These are phyloP conservation scores for Botia almorhae DNA, from an alignment of 2,797 vertebrate genomes.

Conservation along the genomic window DNA sequence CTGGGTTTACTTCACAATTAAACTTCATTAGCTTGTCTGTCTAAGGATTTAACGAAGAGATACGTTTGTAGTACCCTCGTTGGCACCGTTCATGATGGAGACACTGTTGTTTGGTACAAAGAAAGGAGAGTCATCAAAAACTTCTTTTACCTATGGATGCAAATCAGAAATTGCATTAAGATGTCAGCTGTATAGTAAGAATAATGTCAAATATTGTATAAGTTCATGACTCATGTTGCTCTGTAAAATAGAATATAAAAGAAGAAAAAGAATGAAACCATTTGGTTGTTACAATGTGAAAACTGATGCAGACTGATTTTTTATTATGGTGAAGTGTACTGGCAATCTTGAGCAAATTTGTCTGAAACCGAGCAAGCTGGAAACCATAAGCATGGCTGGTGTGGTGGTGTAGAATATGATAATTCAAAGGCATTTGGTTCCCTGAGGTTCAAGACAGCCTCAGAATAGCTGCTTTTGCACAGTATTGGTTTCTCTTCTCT, in stretches of 20 bases:
- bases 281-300: conserved; percentile 29
- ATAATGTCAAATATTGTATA: neutral
- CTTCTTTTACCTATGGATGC: conserved; percentile 81
- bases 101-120: conserved; percentile 90
- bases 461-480: conserved; percentile 81
- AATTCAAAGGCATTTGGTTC: conserved; percentile 73
- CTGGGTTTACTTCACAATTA: neutral
- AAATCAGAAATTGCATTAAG: conserved; percentile 8
- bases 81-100: conserved; percentile 93
- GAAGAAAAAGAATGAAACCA: neutral
- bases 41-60: neutral
- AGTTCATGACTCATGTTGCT: conserved; percentile 18
- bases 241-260: conserved; percentile 2
- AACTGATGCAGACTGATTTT: too few species aligned
- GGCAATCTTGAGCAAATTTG: conserved; percentile 52
- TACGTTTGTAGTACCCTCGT: conserved; percentile 83
- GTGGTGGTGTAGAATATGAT: conserved; percentile 74
- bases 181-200: neutral
- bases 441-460: conserved; percentile 77
- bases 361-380: conserved; percentile 69
- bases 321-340: conserved; percentile 43
- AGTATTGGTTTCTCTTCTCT: conserved; percentile 68
- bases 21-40: neutral
- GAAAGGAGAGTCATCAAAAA: conserved; percentile 94
- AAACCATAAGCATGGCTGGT: conserved; percentile 71